Percentiles rank a stretch among this genome's conserved stretches.
Conservation (phyloP, 1,140 invertebrate genomes). For the Drosophila tristis region DNA sequence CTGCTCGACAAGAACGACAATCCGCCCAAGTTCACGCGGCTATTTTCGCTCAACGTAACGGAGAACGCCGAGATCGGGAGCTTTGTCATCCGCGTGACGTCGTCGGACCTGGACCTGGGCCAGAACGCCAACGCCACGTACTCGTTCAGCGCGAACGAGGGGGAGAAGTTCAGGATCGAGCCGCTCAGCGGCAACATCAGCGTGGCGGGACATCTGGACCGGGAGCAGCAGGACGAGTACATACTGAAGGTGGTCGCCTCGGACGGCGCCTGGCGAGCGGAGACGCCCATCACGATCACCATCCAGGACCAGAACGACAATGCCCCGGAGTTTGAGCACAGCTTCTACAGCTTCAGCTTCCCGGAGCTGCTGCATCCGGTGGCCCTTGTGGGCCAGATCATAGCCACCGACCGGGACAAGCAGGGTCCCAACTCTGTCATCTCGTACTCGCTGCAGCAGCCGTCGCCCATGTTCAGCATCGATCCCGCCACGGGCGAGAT, state of each 20-base stretch:
- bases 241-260: conserved; percentile 93
- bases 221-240: conserved; percentile 96
- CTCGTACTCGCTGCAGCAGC: conserved; percentile 95
- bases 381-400: conserved; percentile 94
- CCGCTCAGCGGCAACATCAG: conserved; percentile 95
- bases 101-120: conserved; percentile 94
- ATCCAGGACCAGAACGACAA: conserved; percentile 98
- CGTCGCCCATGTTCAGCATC: conserved; percentile 95
- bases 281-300: conserved; percentile 95
- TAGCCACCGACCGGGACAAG: conserved; percentile 95
- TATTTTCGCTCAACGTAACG: conserved; percentile 97
- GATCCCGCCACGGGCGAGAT: conserved; percentile 96
- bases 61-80: conserved; percentile 97
- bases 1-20: conserved; percentile 98
- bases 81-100: conserved; percentile 96
- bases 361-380: conserved; percentile 92
- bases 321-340: conserved; percentile 94
- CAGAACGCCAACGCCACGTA: conserved; percentile 95
- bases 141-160: conserved; percentile 94
- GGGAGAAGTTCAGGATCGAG: conserved; percentile 95
- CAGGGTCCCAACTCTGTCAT: conserved; percentile 97
- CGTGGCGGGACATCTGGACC: conserved; percentile 92
- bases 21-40: conserved; percentile 94
- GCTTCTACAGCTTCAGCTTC: conserved; percentile 95
- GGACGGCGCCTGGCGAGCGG: conserved; percentile 94